Conservation (phyloP, 1,140 invertebrate genomes). For the Phenacoccus solenopsis region DNA sequence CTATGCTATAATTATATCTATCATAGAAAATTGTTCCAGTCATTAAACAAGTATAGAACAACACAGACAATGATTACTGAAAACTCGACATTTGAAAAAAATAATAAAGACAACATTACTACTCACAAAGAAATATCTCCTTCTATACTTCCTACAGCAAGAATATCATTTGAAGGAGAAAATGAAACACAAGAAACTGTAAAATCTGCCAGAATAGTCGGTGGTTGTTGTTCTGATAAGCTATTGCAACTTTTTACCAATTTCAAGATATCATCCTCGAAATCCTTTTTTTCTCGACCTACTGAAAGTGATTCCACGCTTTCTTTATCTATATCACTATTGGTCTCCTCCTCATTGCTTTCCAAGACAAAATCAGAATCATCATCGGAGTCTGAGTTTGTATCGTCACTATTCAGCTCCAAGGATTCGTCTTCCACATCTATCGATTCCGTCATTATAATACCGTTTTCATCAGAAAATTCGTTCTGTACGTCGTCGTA, state of each 20-base stretch:
- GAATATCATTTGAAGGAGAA: neutral
- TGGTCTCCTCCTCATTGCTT: neutral
- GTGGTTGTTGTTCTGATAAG: neutral
- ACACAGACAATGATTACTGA: neutral
- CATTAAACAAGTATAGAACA: too few species aligned
- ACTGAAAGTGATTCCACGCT: neutral
- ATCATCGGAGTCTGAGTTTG: neutral
- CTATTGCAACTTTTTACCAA: neutral
- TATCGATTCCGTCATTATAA: neutral
- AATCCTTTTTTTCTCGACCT: neutral
- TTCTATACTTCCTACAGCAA: neutral
- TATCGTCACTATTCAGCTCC: neutral
- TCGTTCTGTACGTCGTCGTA: neutral
- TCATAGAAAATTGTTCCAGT: too few species aligned
- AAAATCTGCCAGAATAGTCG: neutral
- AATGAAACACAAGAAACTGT: neutral
- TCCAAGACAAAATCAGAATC: neutral
- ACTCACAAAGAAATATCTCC: conserved; percentile 3
- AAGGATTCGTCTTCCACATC: neutral
- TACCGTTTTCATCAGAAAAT: neutral
- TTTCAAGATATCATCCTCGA: neutral
- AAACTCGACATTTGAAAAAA: neutral
- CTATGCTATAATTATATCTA: neutral
- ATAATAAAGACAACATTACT: neutral
- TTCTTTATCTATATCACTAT: neutral